Base-by-base conservation (phyloP, 1,140 invertebrate species). In the Drosophila orosa region DNA sequence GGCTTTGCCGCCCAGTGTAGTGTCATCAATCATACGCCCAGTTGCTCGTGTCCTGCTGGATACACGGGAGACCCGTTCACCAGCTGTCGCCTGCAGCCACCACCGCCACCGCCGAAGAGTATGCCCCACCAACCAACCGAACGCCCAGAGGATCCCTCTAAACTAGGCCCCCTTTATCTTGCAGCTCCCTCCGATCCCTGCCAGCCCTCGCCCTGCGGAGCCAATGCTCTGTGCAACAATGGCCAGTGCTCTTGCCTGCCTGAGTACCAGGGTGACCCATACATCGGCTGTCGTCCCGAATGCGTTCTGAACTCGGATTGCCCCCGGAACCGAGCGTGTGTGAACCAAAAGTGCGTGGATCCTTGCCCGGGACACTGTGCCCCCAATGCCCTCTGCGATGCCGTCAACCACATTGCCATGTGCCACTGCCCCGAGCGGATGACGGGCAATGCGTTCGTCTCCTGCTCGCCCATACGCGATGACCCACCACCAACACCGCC, bases 291-390 rank as follows among this genome's bases (percentile, higher is more conserved):
- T 93, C 95, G 94, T 91, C 96, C 96, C 25, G 95, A 96, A 91
- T 97, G 96, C 77, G 89, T 94, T 13, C 60, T 93, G 12, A 97
- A 97, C 90, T 94, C 96, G 8, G 96, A 98, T 76, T 97, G 97
- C 78, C 93, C 95, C 59, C 92, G 94, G 19, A 94, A 94, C 48
- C 95, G 94, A 75, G 95, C 96, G 5, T 97, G 96, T 81, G 93
- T 96, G 29, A 96, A 96, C 83, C 96, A 97, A 77, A 97, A 97
- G 92, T 97, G 96, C 80, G 92, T 94, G 22, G 95, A 97, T 92
- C 96, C 96, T 9, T 97, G 96, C 68, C 94, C 94, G 19, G 95
- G 95, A 59, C 95, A 94, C 3, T 97, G 97, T 91, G 96, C 96
- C 3, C 90, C 94, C 35, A 96, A 96, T 91, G 95, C 96, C 0